Percentiles rank a stretch among this genome's conserved stretches.
Evolutionary conservation across 2,888 invertebrate species (phyloP).

Genomic region (Geotrupes spiniger): DNA sequence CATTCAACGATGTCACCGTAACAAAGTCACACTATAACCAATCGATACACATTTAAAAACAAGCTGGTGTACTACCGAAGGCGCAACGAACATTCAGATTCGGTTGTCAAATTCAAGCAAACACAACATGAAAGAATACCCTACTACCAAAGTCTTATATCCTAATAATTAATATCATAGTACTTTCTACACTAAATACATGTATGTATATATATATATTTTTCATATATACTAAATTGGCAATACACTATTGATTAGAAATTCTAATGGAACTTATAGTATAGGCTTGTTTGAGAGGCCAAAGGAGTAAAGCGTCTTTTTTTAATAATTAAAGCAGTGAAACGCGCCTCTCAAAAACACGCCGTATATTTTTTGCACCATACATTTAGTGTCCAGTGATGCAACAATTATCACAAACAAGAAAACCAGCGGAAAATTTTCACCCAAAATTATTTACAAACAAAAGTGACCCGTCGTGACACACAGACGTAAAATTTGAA

Average conservation of each 20-base stretch:
- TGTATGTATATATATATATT: conserved; percentile 23
- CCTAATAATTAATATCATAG: conserved; percentile 48
- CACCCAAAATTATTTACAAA: background rate
- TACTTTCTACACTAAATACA: conserved; percentile 44
- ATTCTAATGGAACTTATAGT: conserved; percentile 49
- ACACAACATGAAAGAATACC: conserved; percentile 32
- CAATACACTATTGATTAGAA: conserved; percentile 42
- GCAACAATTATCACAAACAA: conserved; percentile 11
- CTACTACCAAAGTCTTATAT: conserved; percentile 50
- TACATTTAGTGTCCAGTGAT: conserved; percentile 33
- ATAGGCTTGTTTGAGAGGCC: conserved; percentile 39
- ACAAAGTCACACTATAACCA: too few species aligned
- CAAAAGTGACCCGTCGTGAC: conserved; percentile 11
- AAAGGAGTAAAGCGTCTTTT: conserved; percentile 42
- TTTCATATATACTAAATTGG: conserved; percentile 45
- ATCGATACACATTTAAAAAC: too few species aligned
- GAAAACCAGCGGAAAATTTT: too few species aligned
- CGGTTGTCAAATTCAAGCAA: conserved; percentile 36
- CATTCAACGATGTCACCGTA: too few species aligned
- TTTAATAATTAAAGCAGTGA: conserved; percentile 39
- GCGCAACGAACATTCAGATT: conserved; percentile 37
- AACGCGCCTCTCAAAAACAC: conserved; percentile 35
- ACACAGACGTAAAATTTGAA: too few species aligned
- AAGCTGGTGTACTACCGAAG: conserved; percentile 8
- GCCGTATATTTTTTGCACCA: conserved; percentile 43